Conservation (phyloP, 2,888 invertebrate species). For the Ametastegia equiseti region DNA sequence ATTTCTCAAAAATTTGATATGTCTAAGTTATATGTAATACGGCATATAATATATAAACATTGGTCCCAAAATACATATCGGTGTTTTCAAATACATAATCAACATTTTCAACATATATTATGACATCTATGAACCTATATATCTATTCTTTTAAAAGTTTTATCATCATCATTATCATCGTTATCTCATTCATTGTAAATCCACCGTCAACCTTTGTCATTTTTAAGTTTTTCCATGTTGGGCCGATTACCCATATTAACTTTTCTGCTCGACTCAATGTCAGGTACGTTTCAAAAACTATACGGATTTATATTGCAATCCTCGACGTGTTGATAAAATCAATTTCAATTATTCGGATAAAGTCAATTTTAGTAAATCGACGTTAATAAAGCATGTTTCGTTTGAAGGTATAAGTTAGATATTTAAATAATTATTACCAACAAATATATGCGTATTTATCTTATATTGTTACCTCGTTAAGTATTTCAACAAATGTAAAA, state of each 20-base stretch:
- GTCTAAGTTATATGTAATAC: conserved; percentile 60
- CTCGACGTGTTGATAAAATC: conserved; percentile 12
- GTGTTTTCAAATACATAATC: conserved; percentile 58
- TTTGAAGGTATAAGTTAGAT: conserved; percentile 26
- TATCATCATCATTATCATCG: not conserved
- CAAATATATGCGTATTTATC: conserved; percentile 26
- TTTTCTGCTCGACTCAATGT: too few relatives aligned
- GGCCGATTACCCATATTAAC: too few relatives aligned
- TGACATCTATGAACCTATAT: conserved; percentile 69
- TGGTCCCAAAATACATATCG: conserved; percentile 63
- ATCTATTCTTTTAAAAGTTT: conserved; percentile 48
- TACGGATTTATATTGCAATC: conserved; percentile 26
- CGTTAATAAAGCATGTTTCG: conserved; percentile 29
- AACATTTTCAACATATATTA: conserved; percentile 69
- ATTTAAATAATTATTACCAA: conserved; percentile 44
- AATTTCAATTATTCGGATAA: conserved; percentile 6
- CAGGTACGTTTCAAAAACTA: conserved; percentile 70
- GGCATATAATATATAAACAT: conserved; percentile 64
- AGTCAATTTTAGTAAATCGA: conserved; percentile 1
- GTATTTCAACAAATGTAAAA: not conserved
- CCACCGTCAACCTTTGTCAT: too few relatives aligned
- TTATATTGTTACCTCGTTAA: not conserved
- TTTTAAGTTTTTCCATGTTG: too few relatives aligned
- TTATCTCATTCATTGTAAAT: not conserved
- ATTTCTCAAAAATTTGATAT: conserved; percentile 56